Base-by-base conservation (phyloP, 1,140 invertebrate genomes). In the Drosophila sproati region DNA sequence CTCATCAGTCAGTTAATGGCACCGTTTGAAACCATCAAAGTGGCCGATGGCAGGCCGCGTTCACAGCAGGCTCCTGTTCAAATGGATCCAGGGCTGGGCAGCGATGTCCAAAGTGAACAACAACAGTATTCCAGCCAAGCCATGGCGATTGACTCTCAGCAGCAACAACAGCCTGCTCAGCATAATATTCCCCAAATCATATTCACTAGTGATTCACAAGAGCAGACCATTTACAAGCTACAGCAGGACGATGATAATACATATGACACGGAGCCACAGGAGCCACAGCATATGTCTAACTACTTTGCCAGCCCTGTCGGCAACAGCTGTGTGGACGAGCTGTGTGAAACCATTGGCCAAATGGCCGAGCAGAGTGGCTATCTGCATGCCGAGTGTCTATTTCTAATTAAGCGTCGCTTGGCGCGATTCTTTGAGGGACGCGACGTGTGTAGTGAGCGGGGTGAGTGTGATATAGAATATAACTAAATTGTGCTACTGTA, bases 291-390 rank as follows among this genome's bases (percentile, higher is more conserved):
- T 1, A 47, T 89, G 5, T 91, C 91, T 29, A 75, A 60, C 45
- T 92, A 90, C 56, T 91, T 91, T 61, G 90, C 91, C 35, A 78
- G 52, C 12, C 87, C 86, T 4, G 86, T 91, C 12, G 78, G 67
- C 2, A 76, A 50, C 12, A 12, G 35, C 31, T 56, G 51, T 12
- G 91, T 92, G 0, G 80, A 92, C 32, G 89, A 91, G 12, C 56
- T 92, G 2, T 92, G 91, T 56, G 71, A 85, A 39, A 92, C 91
- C 0, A 81, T 92, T 35, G 92, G 92, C 2, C 77, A 89, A 39
- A 29, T 92, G 41, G 73, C 82, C 2, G 76, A 64, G 2, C 78
- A 91, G 31, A 92, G 73, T 61, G 91, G 91, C 1, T 92, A 86
- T 35, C 72, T 92, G 43, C 89, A 92, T 4, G 64, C 71, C 0